phyloP scores from a whole-genome alignment of 1,140 invertebrate genomes.

The Tetragonula clypearis region DNA sequence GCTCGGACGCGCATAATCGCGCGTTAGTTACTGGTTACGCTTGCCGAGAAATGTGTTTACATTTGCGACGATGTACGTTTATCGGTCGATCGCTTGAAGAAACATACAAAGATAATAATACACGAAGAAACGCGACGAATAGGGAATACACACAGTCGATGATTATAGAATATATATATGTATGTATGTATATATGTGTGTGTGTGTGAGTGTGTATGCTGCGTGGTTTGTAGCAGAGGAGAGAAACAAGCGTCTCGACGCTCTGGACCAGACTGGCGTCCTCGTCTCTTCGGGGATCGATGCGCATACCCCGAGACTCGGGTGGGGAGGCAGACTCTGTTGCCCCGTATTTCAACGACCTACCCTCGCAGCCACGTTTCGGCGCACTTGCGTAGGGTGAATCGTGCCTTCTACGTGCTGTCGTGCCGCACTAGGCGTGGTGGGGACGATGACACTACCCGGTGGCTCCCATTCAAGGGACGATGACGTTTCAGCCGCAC shows the following conservation, averaged over 20 bases:
- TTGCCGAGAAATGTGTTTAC: slow-evolving; percentile 20
- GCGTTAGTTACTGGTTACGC: neutral
- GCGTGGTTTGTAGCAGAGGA: neutral
- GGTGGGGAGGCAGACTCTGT: slow-evolving; percentile 53
- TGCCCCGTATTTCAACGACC: slow-evolving; percentile 63
- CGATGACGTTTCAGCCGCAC: neutral
- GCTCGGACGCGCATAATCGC: neutral
- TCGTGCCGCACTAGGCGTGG: neutral
- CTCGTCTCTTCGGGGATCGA: slow-evolving; percentile 70
- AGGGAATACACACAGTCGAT: no score
- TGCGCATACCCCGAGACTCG: slow-evolving; percentile 60
- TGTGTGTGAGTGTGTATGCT: no score
- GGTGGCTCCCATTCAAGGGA: slow-evolving; percentile 43
- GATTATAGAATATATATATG: neutral
- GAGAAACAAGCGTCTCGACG: slow-evolving; percentile 68
- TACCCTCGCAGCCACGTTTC: slow-evolving; percentile 53
- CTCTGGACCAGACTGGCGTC: slow-evolving; percentile 76
- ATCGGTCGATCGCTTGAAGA: neutral
- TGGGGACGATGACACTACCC: slow-evolving; percentile 43
- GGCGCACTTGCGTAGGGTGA: slow-evolving; percentile 37
- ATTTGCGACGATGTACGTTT: neutral
- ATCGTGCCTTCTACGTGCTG: slow-evolving; percentile 1
- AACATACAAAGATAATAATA: slow-evolving; percentile 3
- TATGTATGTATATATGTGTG: neutral
- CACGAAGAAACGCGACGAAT: neutral